phyloP scores from a whole-genome alignment of 2,113 vertebrate species.

The Heloderma charlesbogerti region DNA sequence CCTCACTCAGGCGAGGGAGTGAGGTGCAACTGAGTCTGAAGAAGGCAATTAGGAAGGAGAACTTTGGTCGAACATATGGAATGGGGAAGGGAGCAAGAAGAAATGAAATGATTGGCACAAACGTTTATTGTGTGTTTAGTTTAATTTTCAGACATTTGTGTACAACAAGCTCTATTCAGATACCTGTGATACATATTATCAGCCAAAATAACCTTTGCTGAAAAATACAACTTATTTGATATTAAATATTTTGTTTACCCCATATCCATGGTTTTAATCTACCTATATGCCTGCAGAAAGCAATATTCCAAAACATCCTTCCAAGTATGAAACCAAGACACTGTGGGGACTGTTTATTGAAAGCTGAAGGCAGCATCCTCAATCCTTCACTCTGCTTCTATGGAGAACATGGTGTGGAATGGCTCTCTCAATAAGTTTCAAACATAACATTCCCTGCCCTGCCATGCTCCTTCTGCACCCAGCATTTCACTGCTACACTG shows the following conservation, averaged over 20 bases:
- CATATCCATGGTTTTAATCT: not conserved
- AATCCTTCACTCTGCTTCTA: not conserved
- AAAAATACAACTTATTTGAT: constrained; percentile 26
- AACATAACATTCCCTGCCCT: too few species aligned
- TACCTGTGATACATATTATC: constrained; percentile 23
- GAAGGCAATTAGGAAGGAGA: not conserved
- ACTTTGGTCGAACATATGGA: constrained; percentile 49
- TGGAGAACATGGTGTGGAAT: too few species aligned
- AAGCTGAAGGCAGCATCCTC: not conserved
- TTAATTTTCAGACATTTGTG: constrained; percentile 57
- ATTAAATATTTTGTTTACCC: not conserved
- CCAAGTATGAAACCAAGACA: not conserved
- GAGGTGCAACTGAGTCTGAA: constrained; percentile 21
- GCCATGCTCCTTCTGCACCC: not conserved
- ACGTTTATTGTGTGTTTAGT: constrained; percentile 63
- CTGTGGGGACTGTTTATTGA: not conserved
- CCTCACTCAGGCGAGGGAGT: not conserved
- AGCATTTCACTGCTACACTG: not conserved
- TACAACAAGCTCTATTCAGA: constrained; percentile 44
- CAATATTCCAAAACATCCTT: not conserved
- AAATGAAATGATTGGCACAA: constrained; percentile 63
- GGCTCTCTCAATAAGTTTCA: not conserved
- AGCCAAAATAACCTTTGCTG: constrained; percentile 24
- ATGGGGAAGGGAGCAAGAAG: constrained; percentile 51
- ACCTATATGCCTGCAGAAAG: not conserved